These are phyloP conservation scores for Saccostrea echinata DNA, from an alignment of 1,140 invertebrate genomes.

Conservation along the genomic window DNA sequence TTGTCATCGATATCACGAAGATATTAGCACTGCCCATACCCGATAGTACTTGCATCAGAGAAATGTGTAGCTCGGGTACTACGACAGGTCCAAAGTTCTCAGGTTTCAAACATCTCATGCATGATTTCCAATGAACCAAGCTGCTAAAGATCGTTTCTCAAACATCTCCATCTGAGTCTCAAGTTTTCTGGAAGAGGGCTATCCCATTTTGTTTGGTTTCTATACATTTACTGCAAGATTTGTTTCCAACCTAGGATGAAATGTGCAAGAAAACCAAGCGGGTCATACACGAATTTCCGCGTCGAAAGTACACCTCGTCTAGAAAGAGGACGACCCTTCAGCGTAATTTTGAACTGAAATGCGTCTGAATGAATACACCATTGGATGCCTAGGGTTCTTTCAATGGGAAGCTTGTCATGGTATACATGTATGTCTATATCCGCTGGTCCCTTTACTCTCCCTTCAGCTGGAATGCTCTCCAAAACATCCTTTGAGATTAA, in stretches of 20 bases:
- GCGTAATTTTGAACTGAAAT: slow-evolving; percentile 58
- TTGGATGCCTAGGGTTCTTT: slow-evolving; percentile 58
- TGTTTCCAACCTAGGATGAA: slow-evolving; percentile 57
- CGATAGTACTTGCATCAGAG: slow-evolving; percentile 61
- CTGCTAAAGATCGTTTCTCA: slow-evolving; percentile 50
- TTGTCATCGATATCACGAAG: slow-evolving; percentile 50
- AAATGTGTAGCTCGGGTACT: slow-evolving; percentile 58
- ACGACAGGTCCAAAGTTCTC: slow-evolving; percentile 49
- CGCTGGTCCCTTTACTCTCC: background rate
- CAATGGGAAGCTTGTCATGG: slow-evolving; percentile 58
- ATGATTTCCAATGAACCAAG: slow-evolving; percentile 46
- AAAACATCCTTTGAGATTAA: too few relatives aligned
- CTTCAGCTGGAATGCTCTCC: too few relatives aligned
- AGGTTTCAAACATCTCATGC: slow-evolving; percentile 57
- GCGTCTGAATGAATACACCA: slow-evolving; percentile 66
- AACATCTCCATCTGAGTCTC: slow-evolving; percentile 49
- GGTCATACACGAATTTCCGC: slow-evolving; percentile 59
- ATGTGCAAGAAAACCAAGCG: slow-evolving; percentile 59
- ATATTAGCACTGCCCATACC: slow-evolving; percentile 63
- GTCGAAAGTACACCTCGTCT: slow-evolving; percentile 61
- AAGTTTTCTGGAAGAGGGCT: slow-evolving; percentile 52
- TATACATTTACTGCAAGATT: slow-evolving; percentile 61
- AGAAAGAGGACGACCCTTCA: slow-evolving; percentile 57
- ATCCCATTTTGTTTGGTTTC: slow-evolving; percentile 57
- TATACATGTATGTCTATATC: slow-evolving; percentile 32